Evolutionary conservation across 2,888 invertebrate species (phyloP).

Genomic region (Ischnura elegans): DNA sequence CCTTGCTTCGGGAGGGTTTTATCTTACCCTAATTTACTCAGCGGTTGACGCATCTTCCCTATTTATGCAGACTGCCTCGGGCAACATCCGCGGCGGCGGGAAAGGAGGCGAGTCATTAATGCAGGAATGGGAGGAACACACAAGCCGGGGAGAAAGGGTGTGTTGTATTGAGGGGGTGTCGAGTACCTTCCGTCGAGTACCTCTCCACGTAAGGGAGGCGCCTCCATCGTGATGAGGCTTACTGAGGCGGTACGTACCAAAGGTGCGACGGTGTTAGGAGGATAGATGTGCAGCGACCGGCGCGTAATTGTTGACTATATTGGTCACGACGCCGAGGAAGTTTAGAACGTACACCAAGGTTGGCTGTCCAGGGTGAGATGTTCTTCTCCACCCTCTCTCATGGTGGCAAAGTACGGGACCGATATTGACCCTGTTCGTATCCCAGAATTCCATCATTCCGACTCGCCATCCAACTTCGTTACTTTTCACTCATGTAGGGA

Average conservation of each 20-base stretch:
- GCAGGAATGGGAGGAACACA: neutral
- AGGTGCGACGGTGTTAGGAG: neutral
- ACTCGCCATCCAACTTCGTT: too few species aligned
- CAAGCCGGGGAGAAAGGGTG: too few species aligned
- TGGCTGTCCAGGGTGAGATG: neutral
- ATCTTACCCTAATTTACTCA: neutral
- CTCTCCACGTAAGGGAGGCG: too few species aligned
- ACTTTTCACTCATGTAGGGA: too few species aligned
- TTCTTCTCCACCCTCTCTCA: neutral
- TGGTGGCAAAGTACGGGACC: neutral
- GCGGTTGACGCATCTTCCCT: neutral
- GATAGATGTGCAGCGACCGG: neutral
- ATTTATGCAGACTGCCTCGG: neutral
- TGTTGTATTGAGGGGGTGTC: too few species aligned
- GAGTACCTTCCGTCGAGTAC: too few species aligned
- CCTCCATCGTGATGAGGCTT: too few species aligned
- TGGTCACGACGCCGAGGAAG: neutral
- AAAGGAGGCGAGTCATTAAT: neutral
- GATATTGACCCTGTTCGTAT: neutral
- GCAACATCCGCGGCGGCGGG: neutral
- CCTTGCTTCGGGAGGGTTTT: neutral
- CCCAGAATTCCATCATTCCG: neutral
- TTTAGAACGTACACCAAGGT: neutral
- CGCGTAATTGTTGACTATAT: neutral
- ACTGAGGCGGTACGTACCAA: neutral